A percentile compares a stretch with the other conserved stretches of the same genome.
phyloP scores from a whole-genome alignment of 2,113 vertebrate genomes.

The Oreochromis spilurus region DNA sequence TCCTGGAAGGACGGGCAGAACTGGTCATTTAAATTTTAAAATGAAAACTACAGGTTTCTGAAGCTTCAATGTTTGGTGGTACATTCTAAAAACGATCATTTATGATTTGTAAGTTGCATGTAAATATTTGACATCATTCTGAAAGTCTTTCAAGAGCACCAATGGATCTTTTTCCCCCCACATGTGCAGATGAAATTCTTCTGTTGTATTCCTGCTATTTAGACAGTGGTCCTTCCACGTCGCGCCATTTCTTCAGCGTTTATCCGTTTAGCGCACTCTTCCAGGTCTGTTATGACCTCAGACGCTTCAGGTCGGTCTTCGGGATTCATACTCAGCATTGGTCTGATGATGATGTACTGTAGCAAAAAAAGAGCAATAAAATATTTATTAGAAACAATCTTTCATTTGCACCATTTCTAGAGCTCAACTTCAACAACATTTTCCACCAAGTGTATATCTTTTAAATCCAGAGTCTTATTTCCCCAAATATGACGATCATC shows the following conservation, averaged over 20 bases:
- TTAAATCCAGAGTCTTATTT: not conserved
- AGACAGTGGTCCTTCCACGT: not conserved
- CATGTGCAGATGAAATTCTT: not conserved
- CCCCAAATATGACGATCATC: rapidly evolving
- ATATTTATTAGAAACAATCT: not conserved
- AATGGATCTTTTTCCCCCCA: rapidly evolving
- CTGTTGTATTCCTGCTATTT: not conserved
- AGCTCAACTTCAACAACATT: not conserved
- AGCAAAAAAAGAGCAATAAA: not conserved
- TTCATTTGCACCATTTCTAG: not conserved
- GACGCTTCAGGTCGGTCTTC: constrained; percentile 37
- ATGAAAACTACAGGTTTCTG: not conserved
- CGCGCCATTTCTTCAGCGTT: rapidly evolving
- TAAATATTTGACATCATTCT: rapidly evolving
- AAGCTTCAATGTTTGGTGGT: not conserved
- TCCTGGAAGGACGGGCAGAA: not conserved
- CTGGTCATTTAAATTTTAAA: not conserved
- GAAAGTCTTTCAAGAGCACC: not conserved
- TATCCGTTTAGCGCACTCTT: rapidly evolving
- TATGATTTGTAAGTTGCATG: not conserved
- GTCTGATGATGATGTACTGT: constrained; percentile 9
- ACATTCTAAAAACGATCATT: not conserved
- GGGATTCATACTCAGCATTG: constrained; percentile 31
- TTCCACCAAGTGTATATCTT: not conserved
- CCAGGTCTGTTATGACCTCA: not conserved